Base-by-base conservation (phyloP, 1,140 invertebrate species). In the Musca vetustissima region DNA sequence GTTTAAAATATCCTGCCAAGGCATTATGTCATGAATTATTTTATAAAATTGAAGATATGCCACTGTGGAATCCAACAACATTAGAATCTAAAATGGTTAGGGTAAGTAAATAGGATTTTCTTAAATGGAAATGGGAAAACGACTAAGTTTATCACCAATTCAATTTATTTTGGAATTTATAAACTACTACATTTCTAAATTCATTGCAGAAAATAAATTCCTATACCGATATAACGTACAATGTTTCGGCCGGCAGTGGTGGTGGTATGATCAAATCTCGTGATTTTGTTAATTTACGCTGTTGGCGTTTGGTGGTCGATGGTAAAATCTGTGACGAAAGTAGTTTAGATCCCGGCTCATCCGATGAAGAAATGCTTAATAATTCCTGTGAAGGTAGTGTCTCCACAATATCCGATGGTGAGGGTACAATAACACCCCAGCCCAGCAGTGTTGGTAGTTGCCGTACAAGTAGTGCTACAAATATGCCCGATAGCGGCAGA, bases 241-340 rank as follows among this genome's bases (percentile, higher is more conserved):
- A 92, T 82, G 87, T 93, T 13, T 90, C 92, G 1, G 85, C 87
- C 7, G 88, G 90, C 50, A 90, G 88, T 1, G 92, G 88, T 1
- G 87, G 89, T 48, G 93, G 93, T 21, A 85, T 93, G 11, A 90
- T 96, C 1, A 86, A 90, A 6, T 89, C 91, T 50, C 86, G 94
- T n/a, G 94, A 96, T 85, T 96, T 95, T 84, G 88, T 95, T 2
- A 92, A 88, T 76, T 74, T 96, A 9, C 85, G 93, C 9, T 87
- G 87, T 72, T 90, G 89, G 82, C 85, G 83, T 7, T 73, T 84
- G 13, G 82, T 83, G 47, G 85, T 87, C 24, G 84, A 87, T 71
- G 85, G 83, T 68, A 84, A 83, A 69, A 83, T 88, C 6, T 84
- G 78, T 25, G 77, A 79, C 15, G 77, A 78, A 43, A 43, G 11